These are phyloP conservation scores for Anguilla megastoma DNA, from an alignment of 2,797 vertebrate genomes.

Conservation along the genomic window DNA sequence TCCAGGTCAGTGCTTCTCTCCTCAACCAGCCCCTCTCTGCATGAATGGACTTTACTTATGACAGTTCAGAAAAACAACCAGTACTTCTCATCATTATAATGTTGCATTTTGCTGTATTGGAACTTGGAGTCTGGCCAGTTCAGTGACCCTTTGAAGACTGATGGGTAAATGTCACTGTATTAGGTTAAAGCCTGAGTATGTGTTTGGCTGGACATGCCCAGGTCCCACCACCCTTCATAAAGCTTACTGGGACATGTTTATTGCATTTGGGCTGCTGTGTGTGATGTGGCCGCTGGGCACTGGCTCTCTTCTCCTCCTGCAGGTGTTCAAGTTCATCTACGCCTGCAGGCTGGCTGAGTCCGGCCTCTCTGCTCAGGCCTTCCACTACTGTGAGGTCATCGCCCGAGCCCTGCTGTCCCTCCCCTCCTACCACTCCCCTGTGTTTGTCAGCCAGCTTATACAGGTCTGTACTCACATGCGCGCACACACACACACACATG, in stretches of 20 bases:
- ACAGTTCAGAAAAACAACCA: background rate
- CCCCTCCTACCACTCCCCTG: slow-evolving; percentile 77
- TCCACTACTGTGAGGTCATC: slow-evolving; percentile 95
- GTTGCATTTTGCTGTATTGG: background rate
- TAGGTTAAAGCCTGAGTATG: no score
- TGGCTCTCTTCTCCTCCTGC: background rate
- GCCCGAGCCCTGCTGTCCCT: slow-evolving; percentile 79
- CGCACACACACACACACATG: slow-evolving; percentile 4
- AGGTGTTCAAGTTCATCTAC: slow-evolving; percentile 98
- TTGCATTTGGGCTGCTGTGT: background rate
- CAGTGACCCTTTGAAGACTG: background rate
- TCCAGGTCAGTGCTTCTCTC: slow-evolving; percentile 76
- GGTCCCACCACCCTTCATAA: background rate
- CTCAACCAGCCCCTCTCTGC: background rate
- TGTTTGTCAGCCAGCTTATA: slow-evolving; percentile 86
- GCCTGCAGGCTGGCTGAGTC: slow-evolving; percentile 90
- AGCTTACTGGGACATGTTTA: background rate
- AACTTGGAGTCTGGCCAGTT: background rate
- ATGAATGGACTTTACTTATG: background rate
- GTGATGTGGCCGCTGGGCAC: background rate
- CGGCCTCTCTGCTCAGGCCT: slow-evolving; percentile 91
- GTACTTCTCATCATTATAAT: background rate
- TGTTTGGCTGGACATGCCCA: background rate
- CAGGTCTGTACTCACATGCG: slow-evolving; percentile 71
- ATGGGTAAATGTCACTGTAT: background rate